Percentiles rank a stretch among this genome's conserved stretches.
These are phyloP conservation scores for Patiria pectinifera DNA, from an alignment of 53 echinoderm and acorn worm species.

Conservation along the genomic window DNA sequence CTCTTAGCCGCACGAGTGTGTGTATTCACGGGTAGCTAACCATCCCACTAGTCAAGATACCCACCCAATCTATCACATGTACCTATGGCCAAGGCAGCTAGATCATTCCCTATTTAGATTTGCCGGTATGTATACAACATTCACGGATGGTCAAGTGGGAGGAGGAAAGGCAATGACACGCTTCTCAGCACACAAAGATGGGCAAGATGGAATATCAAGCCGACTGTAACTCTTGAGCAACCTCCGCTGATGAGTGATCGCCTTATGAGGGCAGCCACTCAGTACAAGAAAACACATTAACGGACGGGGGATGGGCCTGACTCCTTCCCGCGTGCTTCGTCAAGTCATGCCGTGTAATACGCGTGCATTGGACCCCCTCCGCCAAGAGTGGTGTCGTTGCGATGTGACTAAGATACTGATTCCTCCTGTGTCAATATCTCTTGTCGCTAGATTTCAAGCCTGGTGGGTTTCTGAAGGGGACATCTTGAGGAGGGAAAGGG, in stretches of 20 bases:
- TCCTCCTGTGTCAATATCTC: constrained; percentile 41
- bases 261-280: constrained; percentile 34
- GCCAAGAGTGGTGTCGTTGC: constrained; percentile 29
- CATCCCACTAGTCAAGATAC: constrained; percentile 14
- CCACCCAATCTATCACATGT: constrained; percentile 23
- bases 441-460: constrained; percentile 30
- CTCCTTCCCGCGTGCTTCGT: not conserved
- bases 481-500: not conserved
- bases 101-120: constrained; percentile 38
- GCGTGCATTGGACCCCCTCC: constrained; percentile 26
- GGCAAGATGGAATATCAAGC: constrained; percentile 51
- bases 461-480: not conserved
- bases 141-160: constrained; percentile 49
- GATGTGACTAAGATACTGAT: constrained; percentile 45
- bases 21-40: constrained; percentile 36
- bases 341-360: not conserved
- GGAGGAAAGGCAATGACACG: constrained; percentile 55
- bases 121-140: constrained; percentile 47
- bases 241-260: constrained; percentile 53
- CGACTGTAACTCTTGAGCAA: constrained; percentile 57
- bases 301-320: not conserved
- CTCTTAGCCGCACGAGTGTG: constrained; percentile 9
- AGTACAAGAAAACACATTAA: constrained; percentile 30
- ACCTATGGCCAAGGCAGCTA: not conserved
- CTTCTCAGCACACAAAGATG: constrained; percentile 54